Base-by-base conservation (phyloP, 2,797 vertebrate species). In the Craterocephalus amniculus region DNA sequence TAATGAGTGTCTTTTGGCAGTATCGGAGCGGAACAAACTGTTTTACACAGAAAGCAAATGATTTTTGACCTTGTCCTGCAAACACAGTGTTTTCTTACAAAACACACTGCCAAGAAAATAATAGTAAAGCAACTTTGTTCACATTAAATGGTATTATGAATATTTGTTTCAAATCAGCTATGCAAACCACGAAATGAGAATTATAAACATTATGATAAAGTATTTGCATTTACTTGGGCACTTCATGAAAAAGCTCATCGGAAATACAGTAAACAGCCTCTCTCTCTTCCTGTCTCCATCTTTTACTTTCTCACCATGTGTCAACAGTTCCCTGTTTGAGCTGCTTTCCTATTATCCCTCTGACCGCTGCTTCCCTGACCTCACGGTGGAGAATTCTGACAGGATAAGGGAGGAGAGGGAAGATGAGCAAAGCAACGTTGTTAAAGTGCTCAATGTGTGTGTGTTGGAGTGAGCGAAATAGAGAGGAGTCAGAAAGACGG, bases 1-100 rank as follows among this genome's bases (percentile, higher is more conserved):
- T 93, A 93, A 92, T 93, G 79, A 93, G 82, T 94, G 86, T 88
- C 85, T 82, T 74, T 74, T 69, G 67, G 57, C 55, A 65, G 72
- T 83, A 72, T 70, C 36, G 36, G 58, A 79, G 64, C 87, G 87
- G 84, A 88, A 91, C 88, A 80, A 85, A 90, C 67, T 69, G 83
- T 84, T 87, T 84, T 67, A 80, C 79, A 87, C 55, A 60, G 54
- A 74, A 63, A 78, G 38, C 56, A 68, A 74, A n/a, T 31, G 31
- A 38, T 76, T 74, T 81, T 66, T 83, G 58, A 83, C 76, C 75
- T 76, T 83, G 67, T 60, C 43, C 48, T 51, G 36, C 40, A 70
- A 24, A 12, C 34, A 16, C 22, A n/a, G 32, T 20, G 58, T 38
- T 45, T 10, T 35, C n/a, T 26, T 16, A 3, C 24, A 57, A 58